phyloP scores from a whole-genome alignment of 2,888 invertebrate species.

The Rhagonycha lutea region DNA sequence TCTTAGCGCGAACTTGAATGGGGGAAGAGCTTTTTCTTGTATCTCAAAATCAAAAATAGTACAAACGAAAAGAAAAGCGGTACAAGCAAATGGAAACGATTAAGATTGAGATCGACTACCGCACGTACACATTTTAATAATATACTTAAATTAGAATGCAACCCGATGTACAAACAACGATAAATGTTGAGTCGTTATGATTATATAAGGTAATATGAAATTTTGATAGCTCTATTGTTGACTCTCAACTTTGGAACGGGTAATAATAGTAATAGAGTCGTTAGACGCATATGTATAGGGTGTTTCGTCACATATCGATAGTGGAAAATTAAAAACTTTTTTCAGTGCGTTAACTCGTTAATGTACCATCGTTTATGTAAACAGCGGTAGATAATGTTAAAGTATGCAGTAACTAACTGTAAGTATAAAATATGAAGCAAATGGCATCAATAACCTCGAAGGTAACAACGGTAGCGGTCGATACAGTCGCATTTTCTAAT shows the following conservation, averaged over 20 bases:
- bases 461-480: conserved; percentile 42
- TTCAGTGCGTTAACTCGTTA: conserved; percentile 6
- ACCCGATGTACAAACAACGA: neutral
- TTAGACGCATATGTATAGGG: neutral
- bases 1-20: too few species aligned
- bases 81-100: too few species aligned
- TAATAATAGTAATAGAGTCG: conserved; percentile 5
- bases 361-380: conserved; percentile 11
- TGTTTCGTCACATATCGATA: neutral
- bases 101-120: too few species aligned
- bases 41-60: too few species aligned
- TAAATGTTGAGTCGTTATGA: neutral
- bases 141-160: neutral
- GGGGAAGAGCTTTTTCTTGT: too few species aligned
- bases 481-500: conserved; percentile 37
- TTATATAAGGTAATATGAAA: too few species aligned
- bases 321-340: neutral
- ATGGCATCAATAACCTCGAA: conserved; percentile 31
- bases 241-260: conserved; percentile 3
- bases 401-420: conserved; percentile 21
- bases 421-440: conserved; percentile 23
- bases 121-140: too few species aligned
- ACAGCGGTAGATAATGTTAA: conserved; percentile 20
- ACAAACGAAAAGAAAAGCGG: too few species aligned
- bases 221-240: neutral